Base-by-base conservation (phyloP, 2,888 invertebrate genomes). In the Drosophila mettleri region DNA sequence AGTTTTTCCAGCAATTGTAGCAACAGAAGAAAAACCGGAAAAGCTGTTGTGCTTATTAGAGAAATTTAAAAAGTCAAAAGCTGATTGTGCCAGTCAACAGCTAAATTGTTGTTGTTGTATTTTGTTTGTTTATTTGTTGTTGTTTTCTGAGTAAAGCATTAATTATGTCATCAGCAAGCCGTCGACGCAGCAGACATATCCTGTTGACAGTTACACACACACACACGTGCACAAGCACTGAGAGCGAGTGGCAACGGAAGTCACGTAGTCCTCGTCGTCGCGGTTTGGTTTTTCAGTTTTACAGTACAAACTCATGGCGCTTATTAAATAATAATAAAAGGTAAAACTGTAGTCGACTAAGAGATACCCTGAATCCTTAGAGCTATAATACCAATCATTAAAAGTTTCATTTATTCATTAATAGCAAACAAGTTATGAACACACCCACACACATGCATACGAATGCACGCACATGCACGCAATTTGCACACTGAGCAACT, bases 91-190 rank as follows among this genome's bases (percentile, higher is more conserved):
- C 61, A 9, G 14, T 29, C 16, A 64, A 18, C 38, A 3, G 38
- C 18, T 1, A 36, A 36, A 49, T 29, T 62, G 52, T 31, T 61
- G 48, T 49, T 55, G 58, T 14, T 52, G 67, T 58, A 54, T 65
- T 27, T 58, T 34, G 29, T 29, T 29, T 29, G 29, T 1, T 33
- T 33, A 14, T 33, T 43, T 68, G 67, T 53, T 69, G 72, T 68
- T 68, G 69, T 80, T 78, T 81, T 78, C 84, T 76, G 49, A 73
- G 82, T 70, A 65, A 72, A 59, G 82, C 85, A 82, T 82, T 82
- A 82, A 85, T 85, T 83, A 83, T 83, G 85, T 80, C 82, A 83
- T 82, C 85, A 83, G 71, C 82, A 79, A 77, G 69, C 68, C 74
- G 74, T 63, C 79, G 69, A 53, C 69, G 58, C 59, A 67, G 48